These are phyloP conservation scores for Dolichomitus sp. DNA, from an alignment of 2,888 invertebrate genomes.

Conservation along the genomic window DNA sequence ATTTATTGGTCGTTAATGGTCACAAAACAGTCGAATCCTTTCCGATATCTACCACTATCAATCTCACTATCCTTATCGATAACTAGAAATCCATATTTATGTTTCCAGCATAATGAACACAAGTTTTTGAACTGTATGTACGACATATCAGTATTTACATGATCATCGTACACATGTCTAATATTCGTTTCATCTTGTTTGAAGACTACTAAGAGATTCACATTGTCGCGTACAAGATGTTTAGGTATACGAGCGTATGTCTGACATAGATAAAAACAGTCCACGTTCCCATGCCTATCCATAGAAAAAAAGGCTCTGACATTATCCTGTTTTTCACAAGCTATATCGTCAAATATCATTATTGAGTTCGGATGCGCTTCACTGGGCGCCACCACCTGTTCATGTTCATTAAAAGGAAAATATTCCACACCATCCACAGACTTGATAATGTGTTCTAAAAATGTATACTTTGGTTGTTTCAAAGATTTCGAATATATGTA, in stretches of 20 bases:
- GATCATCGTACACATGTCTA: slow-evolving; percentile 68
- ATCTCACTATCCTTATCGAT: slow-evolving; percentile 70
- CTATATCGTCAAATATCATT: too few species aligned
- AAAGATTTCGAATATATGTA: slow-evolving; percentile 42
- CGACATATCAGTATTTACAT: slow-evolving; percentile 68
- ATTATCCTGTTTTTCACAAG: too few species aligned
- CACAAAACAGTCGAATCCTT: slow-evolving; percentile 61
- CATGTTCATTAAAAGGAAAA: slow-evolving; percentile 21
- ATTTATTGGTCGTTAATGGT: slow-evolving; percentile 30
- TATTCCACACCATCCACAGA: background rate
- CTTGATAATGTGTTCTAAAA: background rate
- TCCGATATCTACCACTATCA: slow-evolving; percentile 65
- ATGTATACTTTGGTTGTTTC: background rate
- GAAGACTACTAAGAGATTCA: slow-evolving; percentile 69
- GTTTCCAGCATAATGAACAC: too few species aligned
- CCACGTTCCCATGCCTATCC: slow-evolving; percentile 67
- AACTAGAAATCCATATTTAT: slow-evolving; percentile 68
- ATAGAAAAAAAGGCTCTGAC: too few species aligned
- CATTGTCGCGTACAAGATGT: slow-evolving; percentile 70
- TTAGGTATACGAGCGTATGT: slow-evolving; percentile 69
- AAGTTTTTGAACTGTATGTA: slow-evolving; percentile 67
- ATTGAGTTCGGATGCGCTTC: too few species aligned
- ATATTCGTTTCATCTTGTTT: slow-evolving; percentile 71
- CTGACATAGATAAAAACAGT: slow-evolving; percentile 70
- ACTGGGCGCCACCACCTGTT: background rate